Base-by-base conservation (phyloP, 2,113 vertebrate genomes). In the Mesitornis unicolor region DNA sequence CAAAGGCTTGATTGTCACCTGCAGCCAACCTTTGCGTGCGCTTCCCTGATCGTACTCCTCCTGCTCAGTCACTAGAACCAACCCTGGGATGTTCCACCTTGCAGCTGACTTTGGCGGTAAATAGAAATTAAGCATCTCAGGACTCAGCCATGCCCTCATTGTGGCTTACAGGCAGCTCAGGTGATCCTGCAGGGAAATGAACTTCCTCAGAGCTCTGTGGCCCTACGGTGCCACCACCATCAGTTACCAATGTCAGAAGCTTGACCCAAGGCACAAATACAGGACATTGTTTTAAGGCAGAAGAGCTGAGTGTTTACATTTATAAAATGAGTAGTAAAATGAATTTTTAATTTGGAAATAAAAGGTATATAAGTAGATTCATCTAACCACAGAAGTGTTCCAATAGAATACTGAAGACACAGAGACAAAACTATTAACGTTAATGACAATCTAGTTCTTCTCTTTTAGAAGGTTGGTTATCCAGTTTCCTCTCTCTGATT, bases 401-500 rank as follows among this genome's bases (percentile, higher is more conserved):
- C 45, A 91, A 36, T 15, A 84, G 64, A 70, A 50, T 74, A 68
- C 42, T 81, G 43, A 90, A 95, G 91, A 36, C 71, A 64, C 5
- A 47, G 71, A 93, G 92, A 78, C 81, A 93, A 79, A 90, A 89
- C 74, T 70, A 95, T 91, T 97, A 93, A 81, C 69, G 40, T 75
- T 90, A 93, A 84, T 71, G 89, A 84, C 92, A 96, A 5, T 63
- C 74, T 89, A 51, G 71, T 84, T 94, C 51, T 94, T 88, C 87
- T 88, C 0, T 88, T 92, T 91, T 91, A 65, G 87, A 94, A 92
- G 64, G n/a, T 42, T 90, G 31, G 68, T 82, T 92, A 93, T 95
- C 70, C 91, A 80, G 54, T 86, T 96, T 96, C 69, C 91, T 91
- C 59, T 93, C 13, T 86, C 84, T 95, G 95, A 96, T 95, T 94